phyloP scores from a whole-genome alignment of 2,888 invertebrate species.

The Bhutanitis thaidina region DNA sequence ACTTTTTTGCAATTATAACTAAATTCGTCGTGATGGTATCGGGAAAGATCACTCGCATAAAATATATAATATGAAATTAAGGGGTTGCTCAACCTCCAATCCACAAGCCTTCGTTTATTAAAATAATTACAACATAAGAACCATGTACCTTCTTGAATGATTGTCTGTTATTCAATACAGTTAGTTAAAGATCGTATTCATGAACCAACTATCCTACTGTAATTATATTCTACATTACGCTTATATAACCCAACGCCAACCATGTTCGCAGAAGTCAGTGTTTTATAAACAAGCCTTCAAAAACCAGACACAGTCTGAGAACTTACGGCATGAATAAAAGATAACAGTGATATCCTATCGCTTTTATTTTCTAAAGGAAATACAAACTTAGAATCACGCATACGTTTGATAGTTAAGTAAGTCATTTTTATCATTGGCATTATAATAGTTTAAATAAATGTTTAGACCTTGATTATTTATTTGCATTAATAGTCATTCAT shows the following conservation, averaged over 20 bases:
- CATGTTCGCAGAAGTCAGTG: conserved; percentile 46
- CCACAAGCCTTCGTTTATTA: too few relatives aligned
- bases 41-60: too few relatives aligned
- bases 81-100: too few relatives aligned
- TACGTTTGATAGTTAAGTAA: not conserved
- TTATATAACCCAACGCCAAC: conserved; percentile 1
- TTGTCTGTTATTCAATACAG: conserved; percentile 2
- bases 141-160: not conserved
- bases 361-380: not conserved
- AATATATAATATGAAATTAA: too few relatives aligned
- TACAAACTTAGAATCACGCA: not conserved
- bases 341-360: not conserved
- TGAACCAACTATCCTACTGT: not conserved
- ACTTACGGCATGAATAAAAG: conserved; percentile 13
- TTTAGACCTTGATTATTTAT: too few relatives aligned
- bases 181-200: not conserved
- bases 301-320: conserved; percentile 16
- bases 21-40: too few relatives aligned
- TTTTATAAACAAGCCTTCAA: conserved; percentile 47
- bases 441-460: too few relatives aligned
- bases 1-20: too few relatives aligned
- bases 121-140: too few relatives aligned
- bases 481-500: too few relatives aligned
- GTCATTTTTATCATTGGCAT: too few relatives aligned
- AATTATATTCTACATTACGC: not conserved